Base-by-base conservation (phyloP, 2,888 invertebrate species). In the Microplitis deprimator region DNA sequence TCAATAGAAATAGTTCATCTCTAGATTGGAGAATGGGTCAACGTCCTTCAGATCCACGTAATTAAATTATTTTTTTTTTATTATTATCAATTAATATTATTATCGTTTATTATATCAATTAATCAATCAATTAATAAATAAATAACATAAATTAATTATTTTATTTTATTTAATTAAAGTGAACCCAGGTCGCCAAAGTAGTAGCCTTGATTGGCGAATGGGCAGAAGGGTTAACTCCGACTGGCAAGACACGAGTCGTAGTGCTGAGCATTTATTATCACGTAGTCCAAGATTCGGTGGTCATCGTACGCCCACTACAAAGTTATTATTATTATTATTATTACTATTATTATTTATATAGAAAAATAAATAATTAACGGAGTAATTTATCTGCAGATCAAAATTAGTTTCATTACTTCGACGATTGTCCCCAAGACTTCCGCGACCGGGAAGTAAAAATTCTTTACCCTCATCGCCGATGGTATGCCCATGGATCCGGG, bases 401-500 rank as follows among this genome's bases (percentile, higher is more conserved):
- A 89, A 88, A 82, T 81, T 89, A 39, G 86, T 88, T 17, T 88
- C 89, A 39, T 79, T 89, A 73, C 80, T 89, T 41, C 83, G 87
- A 77, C 83, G 89, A 67, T 82, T 89, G 2, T 89, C 89, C 0
- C 89, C 89, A 1, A 83, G 89, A 20, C 79, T 89, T 3, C 86
- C 89, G 17, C 85, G 89, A 41, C 87, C 89, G 0, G 81, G 82
- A 61, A 85, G 85, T 73, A 89, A 87, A 79, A 78, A 67, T 68
- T 86, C 87, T 5, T 68, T 87, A 73, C 85, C 86, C 39, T 84
- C 89, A 3, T 87, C 89, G 4, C 87, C 89, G 13, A 87, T 85
- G 61, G 83, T 85, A 29, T 89, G 88, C 40, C 89, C 89, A 16
- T 89, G 89, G 89, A 85, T 89, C 64, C 88, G 85, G 80, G 87